A percentile compares a stretch with the other conserved stretches of the same genome.
These are phyloP conservation scores for Tangara arthus DNA, from an alignment of 2,797 vertebrate genomes.

Conservation along the genomic window DNA sequence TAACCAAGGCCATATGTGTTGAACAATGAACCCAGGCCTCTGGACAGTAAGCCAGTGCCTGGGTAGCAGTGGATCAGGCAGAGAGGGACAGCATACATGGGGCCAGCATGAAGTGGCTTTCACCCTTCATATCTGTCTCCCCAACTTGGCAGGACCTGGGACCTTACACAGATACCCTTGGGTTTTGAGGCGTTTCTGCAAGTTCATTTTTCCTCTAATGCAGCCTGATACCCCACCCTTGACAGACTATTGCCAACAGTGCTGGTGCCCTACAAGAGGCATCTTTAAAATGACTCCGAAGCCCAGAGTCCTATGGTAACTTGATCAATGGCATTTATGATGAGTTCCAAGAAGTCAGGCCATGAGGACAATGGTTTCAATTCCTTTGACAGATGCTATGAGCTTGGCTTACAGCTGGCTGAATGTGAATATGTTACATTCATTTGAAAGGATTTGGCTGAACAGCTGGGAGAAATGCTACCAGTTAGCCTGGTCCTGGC, in stretches of 20 bases:
- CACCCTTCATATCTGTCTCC: neutral
- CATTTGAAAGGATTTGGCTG: neutral
- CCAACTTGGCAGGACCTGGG: accelerated
- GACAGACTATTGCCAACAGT: neutral
- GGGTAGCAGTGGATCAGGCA: accelerated
- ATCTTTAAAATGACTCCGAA: neutral
- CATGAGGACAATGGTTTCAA: conserved; percentile 5
- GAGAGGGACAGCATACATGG: neutral
- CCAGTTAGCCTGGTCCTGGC: neutral
- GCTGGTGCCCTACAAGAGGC: neutral
- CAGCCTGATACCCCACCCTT: neutral
- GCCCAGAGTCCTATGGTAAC: neutral
- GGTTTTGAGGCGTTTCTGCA: neutral
- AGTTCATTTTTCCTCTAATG: neutral
- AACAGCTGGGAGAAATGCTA: neutral
- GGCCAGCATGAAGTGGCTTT: neutral
- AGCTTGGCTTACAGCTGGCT: conserved; percentile 18
- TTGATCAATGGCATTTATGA: neutral
- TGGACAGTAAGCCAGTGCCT: neutral
- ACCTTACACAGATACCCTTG: neutral
- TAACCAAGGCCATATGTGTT: accelerated
- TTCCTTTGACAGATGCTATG: conserved; percentile 13
- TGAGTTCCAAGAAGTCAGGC: conserved; percentile 10
- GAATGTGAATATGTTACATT: neutral
- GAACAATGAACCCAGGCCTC: neutral